Base-by-base conservation (phyloP, 1,140 invertebrate genomes). In the Heliconius eleuchia region DNA sequence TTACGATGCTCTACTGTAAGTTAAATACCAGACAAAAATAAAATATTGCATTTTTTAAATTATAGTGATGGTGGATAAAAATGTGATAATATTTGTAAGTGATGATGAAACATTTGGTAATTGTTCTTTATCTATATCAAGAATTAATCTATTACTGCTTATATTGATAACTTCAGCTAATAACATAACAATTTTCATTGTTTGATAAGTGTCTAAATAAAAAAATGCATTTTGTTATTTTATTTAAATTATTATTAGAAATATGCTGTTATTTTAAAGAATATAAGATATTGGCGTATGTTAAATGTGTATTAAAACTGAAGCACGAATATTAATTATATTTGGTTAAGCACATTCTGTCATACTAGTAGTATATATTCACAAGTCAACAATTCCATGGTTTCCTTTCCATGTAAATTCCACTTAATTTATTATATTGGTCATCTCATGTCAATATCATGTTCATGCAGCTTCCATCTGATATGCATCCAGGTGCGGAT, bases 11-110 rank as follows among this genome's bases (percentile, higher is more conserved):
- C 6, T 34, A 42, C 37, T 72, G 8, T 72, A 66, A 27, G 23
- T 66, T 8, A 66, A 66, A 30, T 66, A 66, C 27, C 27, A 30
- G 27, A 42, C 27, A 34, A 60, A 18, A 60, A 30, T 74, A n/a
- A 37, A 76, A 76, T n/a, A 34, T 72, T 80, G 79, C 79, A 80
- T 80, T 80, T 80, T 77, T 80, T 50, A 76, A 80, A 80, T 66
- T 76, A 76, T 78, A 60, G 39, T 55, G 27, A 80, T 77, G 79
- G 72, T 76, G 79, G 75, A 80, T 80, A 80, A 80, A 80, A 80
- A 80, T 80, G 79, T 80, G 79, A 80, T 80, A 80, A 76, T 80
- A 80, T 77, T 77, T 80, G 60, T 80, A 80, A 80, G 79, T 73
- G 60, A 13, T 30, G 60, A 66, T 30, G 60, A 66, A 27, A 66